phyloP scores from a whole-genome alignment of 1,140 invertebrate genomes.

The Drosophila busckii region DNA sequence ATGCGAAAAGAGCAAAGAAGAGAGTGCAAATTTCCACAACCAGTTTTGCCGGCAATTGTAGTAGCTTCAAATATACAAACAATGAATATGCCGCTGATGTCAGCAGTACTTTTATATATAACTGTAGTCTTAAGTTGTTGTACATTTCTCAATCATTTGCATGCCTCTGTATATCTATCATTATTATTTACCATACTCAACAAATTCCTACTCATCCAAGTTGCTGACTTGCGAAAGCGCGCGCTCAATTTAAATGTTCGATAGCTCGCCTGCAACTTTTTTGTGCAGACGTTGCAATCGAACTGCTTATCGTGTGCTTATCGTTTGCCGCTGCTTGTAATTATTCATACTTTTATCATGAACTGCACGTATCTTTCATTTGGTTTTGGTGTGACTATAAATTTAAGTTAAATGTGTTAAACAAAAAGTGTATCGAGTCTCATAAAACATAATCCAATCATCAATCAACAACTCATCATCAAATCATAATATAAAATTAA shows the following conservation, averaged over 20 bases:
- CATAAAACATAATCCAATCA: slow-evolving; percentile 1
- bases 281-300: no score
- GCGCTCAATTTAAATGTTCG: no score
- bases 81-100: background rate
- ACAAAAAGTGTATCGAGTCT: slow-evolving; percentile 20
- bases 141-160: no score
- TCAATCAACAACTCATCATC: slow-evolving; percentile 4
- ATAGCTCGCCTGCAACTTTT: no score
- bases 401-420: slow-evolving; percentile 26
- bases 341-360: slow-evolving; percentile 6
- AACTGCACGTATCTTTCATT: slow-evolving; percentile 19
- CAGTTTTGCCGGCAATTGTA: slow-evolving; percentile 15
- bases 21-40: slow-evolving; percentile 5
- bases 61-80: background rate
- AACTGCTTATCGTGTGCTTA: background rate
- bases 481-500: background rate
- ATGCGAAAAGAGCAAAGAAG: background rate
- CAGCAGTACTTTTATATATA: background rate
- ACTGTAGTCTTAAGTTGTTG: no score
- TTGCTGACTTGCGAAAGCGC: no score
- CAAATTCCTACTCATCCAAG: no score
- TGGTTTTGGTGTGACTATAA: slow-evolving; percentile 30
- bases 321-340: background rate
- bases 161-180: no score
- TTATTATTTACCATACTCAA: no score